Conservation (phyloP, 2,797 vertebrate species). For the Hemibagrus guttatus region DNA sequence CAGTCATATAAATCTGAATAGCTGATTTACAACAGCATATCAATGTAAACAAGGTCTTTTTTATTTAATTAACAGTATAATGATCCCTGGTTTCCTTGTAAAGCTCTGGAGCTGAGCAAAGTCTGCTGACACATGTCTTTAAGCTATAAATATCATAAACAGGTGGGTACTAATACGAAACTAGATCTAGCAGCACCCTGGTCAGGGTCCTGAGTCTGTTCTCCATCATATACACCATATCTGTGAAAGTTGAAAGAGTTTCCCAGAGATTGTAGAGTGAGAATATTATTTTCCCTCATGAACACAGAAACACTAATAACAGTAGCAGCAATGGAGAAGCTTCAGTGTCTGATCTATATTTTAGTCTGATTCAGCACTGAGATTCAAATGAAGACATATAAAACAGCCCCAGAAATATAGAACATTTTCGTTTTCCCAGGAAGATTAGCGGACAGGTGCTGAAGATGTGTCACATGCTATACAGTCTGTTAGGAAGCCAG, state of each 20-base stretch:
- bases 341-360: background rate
- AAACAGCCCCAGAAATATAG: background rate
- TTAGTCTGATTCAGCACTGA: background rate
- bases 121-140: background rate
- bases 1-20: background rate
- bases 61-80: background rate
- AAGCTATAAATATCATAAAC: background rate
- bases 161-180: background rate
- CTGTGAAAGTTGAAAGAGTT: background rate
- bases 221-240: background rate
- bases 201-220: background rate
- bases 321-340: background rate
- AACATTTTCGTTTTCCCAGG: background rate
- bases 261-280: too few species aligned
- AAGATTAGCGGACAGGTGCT: background rate
- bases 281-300: background rate
- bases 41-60: conserved; percentile 6
- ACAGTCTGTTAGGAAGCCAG: background rate
- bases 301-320: background rate
- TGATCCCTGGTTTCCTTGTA: too few species aligned
- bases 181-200: background rate
- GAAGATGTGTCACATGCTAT: background rate
- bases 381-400: background rate
- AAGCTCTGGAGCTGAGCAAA: background rate
- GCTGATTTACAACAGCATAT: background rate